Evolutionary conservation across 2,113 vertebrate species (phyloP).

Genomic region (Ciconia boyciana): DNA sequence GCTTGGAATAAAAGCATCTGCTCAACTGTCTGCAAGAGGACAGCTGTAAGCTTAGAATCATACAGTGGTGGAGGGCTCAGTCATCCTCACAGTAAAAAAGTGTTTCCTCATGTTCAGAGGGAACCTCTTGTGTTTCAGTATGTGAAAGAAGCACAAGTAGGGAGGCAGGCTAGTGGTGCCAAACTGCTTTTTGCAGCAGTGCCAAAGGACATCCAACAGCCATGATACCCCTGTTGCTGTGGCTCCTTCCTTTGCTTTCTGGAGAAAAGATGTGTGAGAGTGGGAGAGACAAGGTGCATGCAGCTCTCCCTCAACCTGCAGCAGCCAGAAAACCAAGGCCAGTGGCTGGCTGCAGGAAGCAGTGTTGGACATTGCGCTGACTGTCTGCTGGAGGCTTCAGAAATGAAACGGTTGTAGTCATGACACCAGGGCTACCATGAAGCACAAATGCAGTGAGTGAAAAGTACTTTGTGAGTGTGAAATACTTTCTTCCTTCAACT

Average conservation of each 20-base stretch:
- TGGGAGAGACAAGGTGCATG: neutral
- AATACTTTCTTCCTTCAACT: neutral
- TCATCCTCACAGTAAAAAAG: neutral
- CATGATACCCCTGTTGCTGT: neutral
- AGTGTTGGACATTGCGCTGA: neutral
- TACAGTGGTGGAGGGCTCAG: neutral
- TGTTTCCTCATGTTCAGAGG: neutral
- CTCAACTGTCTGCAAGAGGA: neutral
- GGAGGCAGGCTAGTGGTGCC: neutral
- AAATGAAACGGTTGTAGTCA: neutral
- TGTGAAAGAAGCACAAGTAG: neutral
- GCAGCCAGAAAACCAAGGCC: neutral
- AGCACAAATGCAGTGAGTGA: neutral
- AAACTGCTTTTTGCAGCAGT: neutral
- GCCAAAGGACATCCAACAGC: neutral
- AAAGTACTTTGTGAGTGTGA: neutral
- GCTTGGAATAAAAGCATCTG: neutral
- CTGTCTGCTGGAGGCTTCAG: neutral
- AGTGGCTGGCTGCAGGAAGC: neutral
- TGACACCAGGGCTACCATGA: neutral
- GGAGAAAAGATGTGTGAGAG: neutral
- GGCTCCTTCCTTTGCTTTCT: neutral
- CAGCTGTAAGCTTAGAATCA: neutral
- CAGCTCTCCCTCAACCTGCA: neutral
- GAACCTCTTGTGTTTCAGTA: neutral